These are phyloP conservation scores for Porites divaricata DNA, from an alignment of 92 coral and sea anemone genomes.

Conservation along the genomic window DNA sequence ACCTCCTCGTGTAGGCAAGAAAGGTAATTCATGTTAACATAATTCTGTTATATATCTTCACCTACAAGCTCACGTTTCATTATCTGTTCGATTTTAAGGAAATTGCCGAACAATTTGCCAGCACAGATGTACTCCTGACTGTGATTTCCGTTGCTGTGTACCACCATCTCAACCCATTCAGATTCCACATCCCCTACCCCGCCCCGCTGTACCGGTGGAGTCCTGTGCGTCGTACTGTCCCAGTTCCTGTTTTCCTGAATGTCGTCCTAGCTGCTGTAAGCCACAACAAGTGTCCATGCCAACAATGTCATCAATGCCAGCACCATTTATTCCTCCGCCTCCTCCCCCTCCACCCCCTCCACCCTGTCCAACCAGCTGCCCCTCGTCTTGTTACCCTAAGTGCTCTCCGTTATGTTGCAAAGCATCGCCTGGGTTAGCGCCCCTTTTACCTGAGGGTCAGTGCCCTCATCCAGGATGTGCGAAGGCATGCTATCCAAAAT, in stretches of 20 bases:
- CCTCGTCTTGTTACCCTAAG: slow-evolving; percentile 37
- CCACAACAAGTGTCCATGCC: slow-evolving; percentile 42
- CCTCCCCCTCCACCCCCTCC: slow-evolving; percentile 14
- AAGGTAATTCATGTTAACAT: background rate
- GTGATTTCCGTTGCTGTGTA: slow-evolving; percentile 42
- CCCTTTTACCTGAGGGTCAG: slow-evolving; percentile 13
- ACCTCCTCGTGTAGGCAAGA: background rate
- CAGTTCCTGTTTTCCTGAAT: slow-evolving; percentile 59
- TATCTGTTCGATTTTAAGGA: background rate
- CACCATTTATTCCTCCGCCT: slow-evolving; percentile 39
- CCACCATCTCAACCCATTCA: slow-evolving; percentile 3
- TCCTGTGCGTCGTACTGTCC: slow-evolving; percentile 64
- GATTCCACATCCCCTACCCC: slow-evolving; percentile 25
- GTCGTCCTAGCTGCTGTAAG: slow-evolving; percentile 63
- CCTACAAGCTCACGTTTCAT: background rate
- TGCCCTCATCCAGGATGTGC: slow-evolving; percentile 35
- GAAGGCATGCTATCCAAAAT: slow-evolving; percentile 36
- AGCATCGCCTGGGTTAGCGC: slow-evolving; percentile 11
- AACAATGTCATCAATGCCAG: slow-evolving; percentile 46
- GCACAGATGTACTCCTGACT: slow-evolving; percentile 54
- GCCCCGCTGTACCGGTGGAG: slow-evolving; percentile 24
- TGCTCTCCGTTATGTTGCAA: slow-evolving; percentile 37
- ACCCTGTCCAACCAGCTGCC: slow-evolving; percentile 40
- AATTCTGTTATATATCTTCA: background rate
- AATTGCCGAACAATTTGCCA: slow-evolving; percentile 30